phyloP scores from a whole-genome alignment of 2,113 vertebrate species.

The Abramis brama region DNA sequence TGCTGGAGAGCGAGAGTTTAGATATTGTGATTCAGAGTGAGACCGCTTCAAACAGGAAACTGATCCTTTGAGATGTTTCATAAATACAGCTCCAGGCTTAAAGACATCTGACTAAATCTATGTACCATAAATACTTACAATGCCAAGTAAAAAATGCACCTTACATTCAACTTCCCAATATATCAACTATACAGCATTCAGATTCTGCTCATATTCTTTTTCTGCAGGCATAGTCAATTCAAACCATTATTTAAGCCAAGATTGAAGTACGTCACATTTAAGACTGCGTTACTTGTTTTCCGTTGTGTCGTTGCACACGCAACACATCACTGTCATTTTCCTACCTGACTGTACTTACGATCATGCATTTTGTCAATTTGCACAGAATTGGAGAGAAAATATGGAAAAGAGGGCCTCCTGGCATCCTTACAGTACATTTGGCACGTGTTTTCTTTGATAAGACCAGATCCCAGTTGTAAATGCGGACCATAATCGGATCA shows the following conservation, averaged over 20 bases:
- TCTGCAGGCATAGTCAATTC: neutral
- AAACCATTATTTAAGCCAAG: neutral
- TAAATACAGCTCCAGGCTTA: slow-evolving; percentile 29
- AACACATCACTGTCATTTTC: neutral
- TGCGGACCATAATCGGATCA: neutral
- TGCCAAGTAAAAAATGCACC: neutral
- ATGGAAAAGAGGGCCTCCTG: too few relatives aligned
- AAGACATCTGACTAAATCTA: slow-evolving; percentile 23
- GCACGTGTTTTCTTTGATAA: too few relatives aligned
- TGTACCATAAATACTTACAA: neutral
- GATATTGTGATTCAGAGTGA: slow-evolving; percentile 32
- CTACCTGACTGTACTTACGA: neutral
- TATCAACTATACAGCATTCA: slow-evolving; percentile 5
- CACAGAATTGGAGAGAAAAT: too few relatives aligned
- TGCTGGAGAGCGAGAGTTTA: neutral
- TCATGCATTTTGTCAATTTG: neutral
- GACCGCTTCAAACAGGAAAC: slow-evolving; percentile 26
- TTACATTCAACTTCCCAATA: slow-evolving; percentile 18
- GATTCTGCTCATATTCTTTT: slow-evolving; percentile 2
- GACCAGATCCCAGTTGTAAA: neutral
- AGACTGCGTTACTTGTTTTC: neutral
- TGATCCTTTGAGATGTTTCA: slow-evolving; percentile 37
- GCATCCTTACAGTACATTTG: too few relatives aligned
- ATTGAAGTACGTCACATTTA: neutral
- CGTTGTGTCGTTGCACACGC: neutral